Conservation (phyloP, 2,888 invertebrate species). For the Diabrotica balteata region DNA sequence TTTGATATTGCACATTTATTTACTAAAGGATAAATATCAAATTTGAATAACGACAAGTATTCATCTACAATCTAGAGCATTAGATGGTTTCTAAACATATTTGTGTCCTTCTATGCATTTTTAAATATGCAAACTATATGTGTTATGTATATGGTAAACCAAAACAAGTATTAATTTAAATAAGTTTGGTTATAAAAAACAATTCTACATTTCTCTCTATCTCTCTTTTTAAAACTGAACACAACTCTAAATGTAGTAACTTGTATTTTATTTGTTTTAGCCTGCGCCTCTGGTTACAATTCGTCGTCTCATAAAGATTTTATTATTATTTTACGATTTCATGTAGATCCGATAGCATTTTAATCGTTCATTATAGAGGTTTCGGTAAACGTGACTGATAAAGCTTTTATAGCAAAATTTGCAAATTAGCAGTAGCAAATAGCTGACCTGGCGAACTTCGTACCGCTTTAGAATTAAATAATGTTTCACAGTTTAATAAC, state of each 20-base stretch:
- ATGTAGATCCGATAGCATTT: conserved; percentile 8
- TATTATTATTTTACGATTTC: conserved; percentile 17
- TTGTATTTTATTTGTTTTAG: background rate
- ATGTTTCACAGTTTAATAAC: no score
- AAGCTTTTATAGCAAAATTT: background rate
- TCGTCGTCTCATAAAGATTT: conserved; percentile 11
- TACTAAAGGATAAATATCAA: no score
- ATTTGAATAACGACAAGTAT: no score
- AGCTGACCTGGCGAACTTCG: no score
- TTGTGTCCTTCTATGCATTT: no score
- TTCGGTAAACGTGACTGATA: background rate
- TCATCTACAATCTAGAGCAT: no score
- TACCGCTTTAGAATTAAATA: no score
- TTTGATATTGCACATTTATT: no score
- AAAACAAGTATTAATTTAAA: no score
- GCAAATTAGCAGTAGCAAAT: background rate
- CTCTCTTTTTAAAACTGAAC: background rate
- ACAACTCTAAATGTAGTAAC: background rate
- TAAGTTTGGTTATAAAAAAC: background rate
- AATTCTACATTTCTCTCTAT: background rate
- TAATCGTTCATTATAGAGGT: conserved; percentile 9
- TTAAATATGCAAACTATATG: no score
- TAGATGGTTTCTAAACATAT: no score
- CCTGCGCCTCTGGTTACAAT: background rate
- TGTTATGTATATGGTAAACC: no score